Conservation (phyloP, 2,113 vertebrate species). For the Pygoscelis antarcticus region DNA sequence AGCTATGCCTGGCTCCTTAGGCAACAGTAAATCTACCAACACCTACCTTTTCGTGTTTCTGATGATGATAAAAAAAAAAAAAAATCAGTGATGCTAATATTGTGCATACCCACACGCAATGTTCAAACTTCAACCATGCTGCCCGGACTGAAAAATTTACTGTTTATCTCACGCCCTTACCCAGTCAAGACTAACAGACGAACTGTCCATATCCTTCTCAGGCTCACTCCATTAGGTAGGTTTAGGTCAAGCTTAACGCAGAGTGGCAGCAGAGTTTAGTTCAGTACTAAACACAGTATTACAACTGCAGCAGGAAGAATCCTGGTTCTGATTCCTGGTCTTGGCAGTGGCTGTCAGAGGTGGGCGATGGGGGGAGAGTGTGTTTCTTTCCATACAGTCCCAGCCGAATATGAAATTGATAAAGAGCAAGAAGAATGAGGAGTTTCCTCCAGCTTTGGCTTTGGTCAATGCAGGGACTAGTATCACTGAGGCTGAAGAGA, state of each 20-base stretch:
- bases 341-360: not conserved
- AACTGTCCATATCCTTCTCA: not conserved
- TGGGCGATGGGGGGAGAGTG: rapidly evolving
- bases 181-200: not conserved
- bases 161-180: not conserved
- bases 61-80: not conserved
- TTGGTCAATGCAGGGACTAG: not conserved
- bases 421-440: not conserved
- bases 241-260: not conserved
- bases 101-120: not conserved
- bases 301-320: not conserved
- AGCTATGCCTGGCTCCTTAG: not conserved
- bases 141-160: not conserved
- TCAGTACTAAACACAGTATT: not conserved
- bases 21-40: not conserved
- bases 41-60: not conserved
- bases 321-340: not conserved
- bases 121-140: not conserved
- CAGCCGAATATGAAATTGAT: not conserved
- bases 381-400: not conserved
- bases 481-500: not conserved
- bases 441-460: not conserved
- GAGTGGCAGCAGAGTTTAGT: not conserved
- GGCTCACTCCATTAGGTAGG: not conserved
- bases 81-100: not conserved